Conservation (phyloP, 2,797 vertebrate genomes). For the Sebastes vulpes region DNA sequence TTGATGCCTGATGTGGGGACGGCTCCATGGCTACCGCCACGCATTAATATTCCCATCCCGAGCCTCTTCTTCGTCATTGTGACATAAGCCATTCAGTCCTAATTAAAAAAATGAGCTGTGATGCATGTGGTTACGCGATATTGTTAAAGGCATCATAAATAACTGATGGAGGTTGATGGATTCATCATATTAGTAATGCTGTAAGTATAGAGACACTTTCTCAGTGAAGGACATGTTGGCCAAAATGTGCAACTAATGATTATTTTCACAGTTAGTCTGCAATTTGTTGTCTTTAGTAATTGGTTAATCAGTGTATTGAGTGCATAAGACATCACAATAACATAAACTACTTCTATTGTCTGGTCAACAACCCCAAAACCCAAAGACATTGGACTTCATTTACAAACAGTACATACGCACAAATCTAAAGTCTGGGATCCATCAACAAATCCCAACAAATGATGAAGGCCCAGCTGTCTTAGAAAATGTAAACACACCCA, state of each 20-base stretch:
- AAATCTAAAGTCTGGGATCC: neutral
- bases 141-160: constrained; percentile 45
- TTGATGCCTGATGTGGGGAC: constrained; percentile 24
- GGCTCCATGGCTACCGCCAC: neutral
- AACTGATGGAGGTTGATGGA: constrained; percentile 34
- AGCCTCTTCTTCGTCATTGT: constrained; percentile 23
- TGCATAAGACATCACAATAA: neutral
- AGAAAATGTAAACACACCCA: neutral
- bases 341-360: neutral
- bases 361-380: neutral
- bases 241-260: neutral
- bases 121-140: constrained; percentile 27
- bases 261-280: neutral
- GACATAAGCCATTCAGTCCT: constrained; percentile 40
- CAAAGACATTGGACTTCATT: neutral
- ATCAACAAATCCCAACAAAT: neutral
- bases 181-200: constrained; percentile 27
- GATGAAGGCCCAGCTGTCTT: neutral
- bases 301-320: neutral
- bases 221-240: neutral
- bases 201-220: neutral
- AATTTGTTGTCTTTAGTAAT: neutral
- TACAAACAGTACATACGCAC: neutral
- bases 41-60: constrained; percentile 36
- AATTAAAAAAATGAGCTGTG: constrained; percentile 50